These are phyloP conservation scores for Lasioglossum malachurum DNA, from an alignment of 2,888 invertebrate species.

Conservation along the genomic window DNA sequence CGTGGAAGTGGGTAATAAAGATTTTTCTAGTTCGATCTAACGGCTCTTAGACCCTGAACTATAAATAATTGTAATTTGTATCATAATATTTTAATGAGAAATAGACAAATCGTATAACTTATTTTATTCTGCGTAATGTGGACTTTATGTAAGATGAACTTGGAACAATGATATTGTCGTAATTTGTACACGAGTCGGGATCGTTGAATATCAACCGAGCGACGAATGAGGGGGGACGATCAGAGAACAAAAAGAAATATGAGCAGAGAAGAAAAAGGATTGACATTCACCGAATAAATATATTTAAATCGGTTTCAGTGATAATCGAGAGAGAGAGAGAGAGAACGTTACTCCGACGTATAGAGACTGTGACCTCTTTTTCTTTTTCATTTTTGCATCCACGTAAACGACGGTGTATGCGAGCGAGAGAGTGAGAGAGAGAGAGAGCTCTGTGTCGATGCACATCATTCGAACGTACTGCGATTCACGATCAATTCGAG, in stretches of 20 bases:
- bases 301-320: slow-evolving; percentile 34
- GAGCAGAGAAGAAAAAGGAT: slow-evolving; percentile 60
- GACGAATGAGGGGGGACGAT: slow-evolving; percentile 46
- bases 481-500: slow-evolving; percentile 50
- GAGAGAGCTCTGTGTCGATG: slow-evolving; percentile 29
- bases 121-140: slow-evolving; percentile 81
- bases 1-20: slow-evolving; percentile 62
- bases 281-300: slow-evolving; percentile 50
- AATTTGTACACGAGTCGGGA: slow-evolving; percentile 73
- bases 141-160: slow-evolving; percentile 74
- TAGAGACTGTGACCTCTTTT: slow-evolving; percentile 58
- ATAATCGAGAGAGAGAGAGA: slow-evolving; percentile 40
- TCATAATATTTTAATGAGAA: slow-evolving; percentile 79
- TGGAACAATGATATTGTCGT: slow-evolving; percentile 70
- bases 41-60: slow-evolving; percentile 81
- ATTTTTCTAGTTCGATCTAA: slow-evolving; percentile 77
- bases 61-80: slow-evolving; percentile 82
- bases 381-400: slow-evolving; percentile 41
- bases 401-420: slow-evolving; percentile 44
- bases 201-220: slow-evolving; percentile 54
- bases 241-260: background rate
- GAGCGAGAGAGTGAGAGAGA: background rate
- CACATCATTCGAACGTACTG: slow-evolving; percentile 38
- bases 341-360: slow-evolving; percentile 49
- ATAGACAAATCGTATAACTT: slow-evolving; percentile 81